phyloP scores from a whole-genome alignment of 2,113 vertebrate genomes.

The Lepisosteus oculatus region DNA sequence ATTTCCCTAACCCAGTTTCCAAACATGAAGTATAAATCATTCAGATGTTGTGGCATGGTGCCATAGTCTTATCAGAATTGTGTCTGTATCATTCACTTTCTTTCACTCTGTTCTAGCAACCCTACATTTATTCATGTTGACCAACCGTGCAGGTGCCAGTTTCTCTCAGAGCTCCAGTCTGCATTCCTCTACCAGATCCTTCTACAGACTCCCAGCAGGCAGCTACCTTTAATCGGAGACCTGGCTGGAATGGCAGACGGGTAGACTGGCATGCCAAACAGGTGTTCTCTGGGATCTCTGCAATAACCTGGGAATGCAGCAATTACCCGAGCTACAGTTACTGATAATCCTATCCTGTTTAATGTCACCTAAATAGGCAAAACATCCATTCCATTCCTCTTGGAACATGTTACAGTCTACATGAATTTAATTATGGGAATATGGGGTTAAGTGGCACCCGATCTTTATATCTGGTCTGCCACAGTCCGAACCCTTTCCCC shows the following conservation, averaged over 20 bases:
- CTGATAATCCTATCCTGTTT: neutral
- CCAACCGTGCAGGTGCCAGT: neutral
- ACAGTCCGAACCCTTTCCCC: neutral
- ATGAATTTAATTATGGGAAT: too few relatives aligned
- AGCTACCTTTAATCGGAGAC: neutral
- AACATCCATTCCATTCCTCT: too few relatives aligned
- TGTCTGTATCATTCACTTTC: neutral
- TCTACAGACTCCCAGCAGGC: neutral
- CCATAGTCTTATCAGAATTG: neutral
- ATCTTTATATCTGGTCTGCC: neutral
- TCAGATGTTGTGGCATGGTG: neutral
- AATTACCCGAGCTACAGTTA: neutral
- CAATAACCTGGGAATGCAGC: conserved; percentile 5
- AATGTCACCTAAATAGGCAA: neutral
- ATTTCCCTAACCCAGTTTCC: neutral
- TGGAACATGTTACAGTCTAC: neutral
- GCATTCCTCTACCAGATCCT: neutral
- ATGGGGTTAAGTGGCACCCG: neutral
- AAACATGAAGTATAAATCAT: neutral
- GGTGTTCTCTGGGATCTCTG: neutral
- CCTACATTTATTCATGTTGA: too few relatives aligned
- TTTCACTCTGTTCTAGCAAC: neutral
- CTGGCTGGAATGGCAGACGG: neutral
- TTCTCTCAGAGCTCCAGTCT: neutral
- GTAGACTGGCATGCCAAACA: conserved; percentile 4